Evolutionary conservation across 37 sponge, comb jelly and placozoan species (phyloP).

Genomic region (Hormiphora californensis): DNA sequence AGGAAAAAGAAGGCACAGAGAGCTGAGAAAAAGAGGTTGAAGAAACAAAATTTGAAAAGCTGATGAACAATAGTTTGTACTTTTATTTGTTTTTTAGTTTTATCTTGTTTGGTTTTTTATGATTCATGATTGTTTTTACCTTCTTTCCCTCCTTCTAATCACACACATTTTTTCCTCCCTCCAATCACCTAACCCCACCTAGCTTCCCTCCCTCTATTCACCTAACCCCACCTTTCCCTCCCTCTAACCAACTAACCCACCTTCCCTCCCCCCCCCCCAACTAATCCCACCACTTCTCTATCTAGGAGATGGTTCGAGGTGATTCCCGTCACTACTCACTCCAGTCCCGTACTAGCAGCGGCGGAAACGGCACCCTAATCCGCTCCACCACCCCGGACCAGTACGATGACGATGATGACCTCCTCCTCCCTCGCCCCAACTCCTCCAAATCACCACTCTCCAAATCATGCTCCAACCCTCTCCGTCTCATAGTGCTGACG

Average conservation of each 20-base stretch:
- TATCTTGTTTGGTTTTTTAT: not conserved
- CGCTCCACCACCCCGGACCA: constrained; percentile 40
- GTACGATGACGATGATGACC: constrained; percentile 38
- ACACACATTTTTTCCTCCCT: too few relatives aligned
- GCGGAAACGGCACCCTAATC: not conserved
- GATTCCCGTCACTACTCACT: too few relatives aligned
- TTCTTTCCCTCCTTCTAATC: too few relatives aligned
- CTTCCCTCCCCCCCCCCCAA: too few relatives aligned
- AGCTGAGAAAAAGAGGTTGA: not conserved
- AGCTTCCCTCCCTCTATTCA: too few relatives aligned
- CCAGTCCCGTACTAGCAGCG: too few relatives aligned
- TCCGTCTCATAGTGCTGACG: not conserved
- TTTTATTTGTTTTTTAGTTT: not conserved
- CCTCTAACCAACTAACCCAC: too few relatives aligned
- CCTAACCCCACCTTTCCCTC: too few relatives aligned
- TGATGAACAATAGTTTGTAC: not conserved
- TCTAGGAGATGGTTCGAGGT: too few relatives aligned
- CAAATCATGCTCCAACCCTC: not conserved
- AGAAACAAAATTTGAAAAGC: not conserved
- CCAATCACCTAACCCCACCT: too few relatives aligned
- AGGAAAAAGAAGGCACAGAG: not conserved
- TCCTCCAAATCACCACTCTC: too few relatives aligned
- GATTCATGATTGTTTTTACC: not conserved
- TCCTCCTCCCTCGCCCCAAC: not conserved
- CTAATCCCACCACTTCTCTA: too few relatives aligned